Percentiles rank a stretch among this genome's conserved stretches.
Evolutionary conservation across 2,888 invertebrate species (phyloP).

Genomic region (Ypsolopha scabrella): DNA sequence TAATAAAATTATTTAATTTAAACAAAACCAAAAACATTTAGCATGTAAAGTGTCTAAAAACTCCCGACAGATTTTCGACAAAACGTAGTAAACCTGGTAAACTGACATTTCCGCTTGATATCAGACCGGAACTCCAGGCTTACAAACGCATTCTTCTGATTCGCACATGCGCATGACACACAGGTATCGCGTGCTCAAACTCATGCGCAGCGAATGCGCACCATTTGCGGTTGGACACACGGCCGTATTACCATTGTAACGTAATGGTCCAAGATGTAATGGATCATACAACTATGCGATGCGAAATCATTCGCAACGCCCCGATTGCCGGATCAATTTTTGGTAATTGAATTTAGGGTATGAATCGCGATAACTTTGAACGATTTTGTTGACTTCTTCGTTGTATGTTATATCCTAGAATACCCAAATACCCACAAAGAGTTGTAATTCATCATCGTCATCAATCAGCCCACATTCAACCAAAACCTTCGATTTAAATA

Average conservation of each 20-base stretch:
- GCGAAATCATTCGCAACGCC: slow-evolving; percentile 10
- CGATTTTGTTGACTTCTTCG: too few species aligned
- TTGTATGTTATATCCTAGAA: too few species aligned
- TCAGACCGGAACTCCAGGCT: slow-evolving; percentile 2
- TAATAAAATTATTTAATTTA: too few species aligned
- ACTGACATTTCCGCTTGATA: slow-evolving; percentile 8
- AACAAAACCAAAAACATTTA: too few species aligned
- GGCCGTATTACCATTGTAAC: slow-evolving; percentile 19
- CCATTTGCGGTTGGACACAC: slow-evolving; percentile 50
- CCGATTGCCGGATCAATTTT: slow-evolving; percentile 7
- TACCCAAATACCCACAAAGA: too few species aligned
- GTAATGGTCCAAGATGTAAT: slow-evolving; percentile 21
- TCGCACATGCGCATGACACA: slow-evolving; percentile 8
- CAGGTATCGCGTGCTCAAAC: slow-evolving; percentile 40
- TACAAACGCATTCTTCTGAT: too few species aligned
- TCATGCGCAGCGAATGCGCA: slow-evolving; percentile 36
- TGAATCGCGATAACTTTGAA: too few species aligned
- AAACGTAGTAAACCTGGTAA: slow-evolving; percentile 12
- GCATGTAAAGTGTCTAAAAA: too few species aligned
- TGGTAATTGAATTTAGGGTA: background rate
- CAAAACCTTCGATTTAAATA: too few species aligned
- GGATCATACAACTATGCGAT: slow-evolving; percentile 8
- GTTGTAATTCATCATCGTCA: too few species aligned
- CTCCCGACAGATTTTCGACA: too few species aligned
- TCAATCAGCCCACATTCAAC: too few species aligned